Evolutionary conservation across 2,113 vertebrate genomes (phyloP).

Genomic region (Entomyzon cyanotis): DNA sequence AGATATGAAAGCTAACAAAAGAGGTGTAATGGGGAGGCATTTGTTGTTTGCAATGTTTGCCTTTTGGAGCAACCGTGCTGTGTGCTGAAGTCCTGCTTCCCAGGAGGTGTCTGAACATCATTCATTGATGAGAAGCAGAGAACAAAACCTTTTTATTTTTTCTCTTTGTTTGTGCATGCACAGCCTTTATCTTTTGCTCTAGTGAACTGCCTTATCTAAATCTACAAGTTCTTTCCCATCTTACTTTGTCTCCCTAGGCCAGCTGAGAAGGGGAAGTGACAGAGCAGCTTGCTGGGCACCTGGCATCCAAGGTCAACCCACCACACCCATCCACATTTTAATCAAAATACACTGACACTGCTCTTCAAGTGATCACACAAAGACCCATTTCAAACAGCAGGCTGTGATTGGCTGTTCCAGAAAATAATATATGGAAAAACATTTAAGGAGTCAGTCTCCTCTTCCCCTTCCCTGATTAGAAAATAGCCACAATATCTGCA

Average conservation of each 20-base stretch:
- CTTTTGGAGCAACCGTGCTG: accelerated
- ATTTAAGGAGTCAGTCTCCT: neutral
- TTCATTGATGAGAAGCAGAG: neutral
- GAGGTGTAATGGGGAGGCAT: accelerated
- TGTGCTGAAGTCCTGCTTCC: accelerated
- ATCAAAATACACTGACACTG: neutral
- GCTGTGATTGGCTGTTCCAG: neutral
- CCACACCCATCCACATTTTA: neutral
- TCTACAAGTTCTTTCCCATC: neutral
- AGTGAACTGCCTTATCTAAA: neutral
- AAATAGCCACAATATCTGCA: neutral
- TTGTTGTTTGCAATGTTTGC: neutral
- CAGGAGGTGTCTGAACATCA: accelerated
- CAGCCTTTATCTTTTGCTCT: neutral
- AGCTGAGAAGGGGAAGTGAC: neutral
- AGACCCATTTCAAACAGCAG: neutral
- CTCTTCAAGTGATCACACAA: neutral
- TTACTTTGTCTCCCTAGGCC: neutral
- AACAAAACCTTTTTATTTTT: neutral
- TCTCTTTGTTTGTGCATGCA: neutral
- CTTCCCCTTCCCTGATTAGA: neutral
- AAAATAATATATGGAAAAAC: neutral
- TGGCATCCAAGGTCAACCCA: neutral
- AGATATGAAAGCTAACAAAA: neutral
- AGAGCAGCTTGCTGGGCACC: neutral